These are phyloP conservation scores for Knipowitschia caucasica DNA, from an alignment of 2,797 vertebrate species.

Conservation along the genomic window DNA sequence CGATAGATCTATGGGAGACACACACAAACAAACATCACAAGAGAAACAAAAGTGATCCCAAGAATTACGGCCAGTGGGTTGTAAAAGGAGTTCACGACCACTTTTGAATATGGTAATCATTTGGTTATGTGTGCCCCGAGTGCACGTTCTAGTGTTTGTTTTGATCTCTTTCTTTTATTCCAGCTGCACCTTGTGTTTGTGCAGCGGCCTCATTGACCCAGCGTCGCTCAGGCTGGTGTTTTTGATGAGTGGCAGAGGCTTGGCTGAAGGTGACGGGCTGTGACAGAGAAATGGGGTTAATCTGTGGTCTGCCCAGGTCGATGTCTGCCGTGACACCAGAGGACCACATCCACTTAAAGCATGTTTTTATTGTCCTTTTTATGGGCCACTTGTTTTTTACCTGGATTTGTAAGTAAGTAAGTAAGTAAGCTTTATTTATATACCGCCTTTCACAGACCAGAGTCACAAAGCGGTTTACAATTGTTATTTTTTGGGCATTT, in stretches of 20 bases:
- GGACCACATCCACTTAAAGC: background rate
- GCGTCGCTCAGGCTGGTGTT: background rate
- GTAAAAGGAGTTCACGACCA: no score
- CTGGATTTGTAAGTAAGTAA: background rate
- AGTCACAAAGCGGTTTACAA: no score
- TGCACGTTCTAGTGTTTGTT: no score
- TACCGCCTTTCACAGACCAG: no score
- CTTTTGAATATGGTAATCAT: no score
- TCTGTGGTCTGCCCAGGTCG: slow-evolving; percentile 20
- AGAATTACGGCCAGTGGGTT: no score
- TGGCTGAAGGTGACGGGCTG: slow-evolving; percentile 27
- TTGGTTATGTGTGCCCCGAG: no score
- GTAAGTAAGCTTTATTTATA: no score
- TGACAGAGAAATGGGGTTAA: slow-evolving; percentile 49
- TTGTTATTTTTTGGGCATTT: no score
- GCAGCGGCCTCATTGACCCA: background rate
- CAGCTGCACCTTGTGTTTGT: background rate
- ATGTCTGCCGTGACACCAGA: slow-evolving; percentile 26
- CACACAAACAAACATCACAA: no score
- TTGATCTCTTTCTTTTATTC: background rate
- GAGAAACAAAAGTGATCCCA: no score
- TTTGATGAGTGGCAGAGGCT: slow-evolving; percentile 10
- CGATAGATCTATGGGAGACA: no score
- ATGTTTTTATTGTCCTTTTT: background rate
- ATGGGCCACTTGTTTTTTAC: background rate